phyloP scores from a whole-genome alignment of 2,113 vertebrate genomes.

The Falco punctatus region DNA sequence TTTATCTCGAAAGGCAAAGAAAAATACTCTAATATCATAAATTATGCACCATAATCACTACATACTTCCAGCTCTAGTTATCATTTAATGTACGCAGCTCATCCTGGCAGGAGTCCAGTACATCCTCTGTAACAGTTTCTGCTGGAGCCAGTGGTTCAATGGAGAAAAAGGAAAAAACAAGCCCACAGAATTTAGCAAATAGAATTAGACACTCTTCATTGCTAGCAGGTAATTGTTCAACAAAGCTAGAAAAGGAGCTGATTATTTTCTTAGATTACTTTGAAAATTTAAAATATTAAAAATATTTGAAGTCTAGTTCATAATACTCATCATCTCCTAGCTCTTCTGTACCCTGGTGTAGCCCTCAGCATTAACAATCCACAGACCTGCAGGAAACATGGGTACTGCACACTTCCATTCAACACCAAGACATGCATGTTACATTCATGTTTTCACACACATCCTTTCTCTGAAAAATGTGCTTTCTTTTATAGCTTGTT shows the following conservation, averaged over 20 bases:
- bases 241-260: background rate
- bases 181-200: background rate
- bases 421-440: background rate
- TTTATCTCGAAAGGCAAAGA: background rate
- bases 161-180: background rate
- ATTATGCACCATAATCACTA: background rate
- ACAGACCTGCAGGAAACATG: background rate
- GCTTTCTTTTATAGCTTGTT: background rate
- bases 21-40: background rate
- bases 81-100: background rate
- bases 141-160: background rate
- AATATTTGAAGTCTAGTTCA: background rate
- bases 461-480: background rate
- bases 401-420: background rate
- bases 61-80: background rate
- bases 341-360: background rate
- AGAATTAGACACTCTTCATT: background rate
- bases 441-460: background rate
- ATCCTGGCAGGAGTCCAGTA: slow-evolving; percentile 2
- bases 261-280: background rate
- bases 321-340: background rate
- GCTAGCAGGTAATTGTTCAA: background rate
- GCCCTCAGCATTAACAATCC: background rate
- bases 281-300: background rate
- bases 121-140: background rate